Evolutionary conservation across 2,888 invertebrate genomes (phyloP).

Genomic region (Lamellibrachia columna): DNA sequence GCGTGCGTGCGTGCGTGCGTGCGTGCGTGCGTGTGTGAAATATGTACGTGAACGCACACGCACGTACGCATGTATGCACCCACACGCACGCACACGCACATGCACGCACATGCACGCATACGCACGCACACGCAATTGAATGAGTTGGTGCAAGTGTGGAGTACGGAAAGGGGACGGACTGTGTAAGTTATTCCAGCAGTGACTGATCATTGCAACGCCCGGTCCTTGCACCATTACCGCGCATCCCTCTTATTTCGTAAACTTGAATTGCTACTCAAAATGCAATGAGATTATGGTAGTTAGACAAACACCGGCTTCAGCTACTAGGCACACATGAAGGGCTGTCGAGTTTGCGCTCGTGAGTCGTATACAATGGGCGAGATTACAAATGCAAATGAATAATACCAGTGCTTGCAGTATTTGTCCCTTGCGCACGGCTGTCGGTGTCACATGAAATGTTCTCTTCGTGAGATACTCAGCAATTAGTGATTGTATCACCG

Average conservation of each 20-base stretch:
- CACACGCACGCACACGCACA: neutral
- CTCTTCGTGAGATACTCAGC: neutral
- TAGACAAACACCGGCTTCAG: neutral
- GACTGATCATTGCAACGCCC: neutral
- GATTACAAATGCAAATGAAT: constrained; percentile 12
- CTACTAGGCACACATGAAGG: neutral
- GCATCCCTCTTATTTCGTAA: neutral
- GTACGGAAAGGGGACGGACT: neutral
- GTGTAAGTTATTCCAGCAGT: neutral
- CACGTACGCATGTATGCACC: no score
- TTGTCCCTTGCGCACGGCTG: neutral
- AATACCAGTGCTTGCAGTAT: neutral
- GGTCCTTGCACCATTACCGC: neutral
- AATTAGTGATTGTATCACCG: neutral
- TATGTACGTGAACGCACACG: no score
- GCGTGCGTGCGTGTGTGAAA: no score
- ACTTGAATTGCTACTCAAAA: neutral
- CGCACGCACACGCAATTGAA: neutral
- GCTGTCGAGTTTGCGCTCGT: neutral
- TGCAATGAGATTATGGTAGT: constrained; percentile 5
- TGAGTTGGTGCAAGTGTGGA: neutral
- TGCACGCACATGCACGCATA: neutral
- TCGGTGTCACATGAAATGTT: neutral
- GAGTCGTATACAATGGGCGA: constrained; percentile 9
- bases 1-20: no score